phyloP scores from a whole-genome alignment of 2,113 vertebrate genomes.

The Triplophysa rosa region DNA sequence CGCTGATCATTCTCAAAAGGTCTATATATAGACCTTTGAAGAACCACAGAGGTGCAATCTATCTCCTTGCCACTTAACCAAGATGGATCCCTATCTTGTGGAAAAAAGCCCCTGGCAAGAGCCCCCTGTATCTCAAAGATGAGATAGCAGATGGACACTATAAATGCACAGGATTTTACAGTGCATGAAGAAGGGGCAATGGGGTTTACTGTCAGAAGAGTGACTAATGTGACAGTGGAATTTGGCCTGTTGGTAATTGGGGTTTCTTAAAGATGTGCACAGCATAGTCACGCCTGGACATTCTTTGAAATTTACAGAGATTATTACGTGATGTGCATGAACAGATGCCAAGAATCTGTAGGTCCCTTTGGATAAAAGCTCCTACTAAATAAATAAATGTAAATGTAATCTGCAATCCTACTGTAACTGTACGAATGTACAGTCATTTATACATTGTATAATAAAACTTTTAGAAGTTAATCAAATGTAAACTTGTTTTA shows the following conservation, averaged over 20 bases:
- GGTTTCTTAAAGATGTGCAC: background rate
- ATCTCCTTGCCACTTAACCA: conserved; percentile 20
- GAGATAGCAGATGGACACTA: background rate
- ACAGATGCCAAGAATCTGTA: too few species aligned
- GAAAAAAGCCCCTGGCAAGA: conserved; percentile 20
- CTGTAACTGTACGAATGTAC: too few species aligned
- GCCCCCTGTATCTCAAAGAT: conserved; percentile 15
- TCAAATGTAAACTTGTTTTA: too few species aligned
- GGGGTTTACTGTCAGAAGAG: background rate
- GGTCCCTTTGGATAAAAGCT: too few species aligned
- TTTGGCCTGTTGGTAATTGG: background rate
- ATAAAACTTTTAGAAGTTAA: background rate
- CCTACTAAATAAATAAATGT: too few species aligned
- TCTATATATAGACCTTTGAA: conserved; percentile 32
- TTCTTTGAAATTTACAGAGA: too few species aligned
- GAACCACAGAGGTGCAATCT: background rate
- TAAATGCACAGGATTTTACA: background rate
- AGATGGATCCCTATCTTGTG: conserved; percentile 1
- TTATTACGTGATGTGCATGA: background rate
- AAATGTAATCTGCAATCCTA: too few species aligned
- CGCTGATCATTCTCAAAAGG: background rate
- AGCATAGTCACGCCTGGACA: conserved; percentile 6
- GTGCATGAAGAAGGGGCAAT: background rate
- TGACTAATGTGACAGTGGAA: background rate
- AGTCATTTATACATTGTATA: background rate